phyloP scores from a whole-genome alignment of 2,888 invertebrate genomes.

The Zaprionus obscuricornis region DNA sequence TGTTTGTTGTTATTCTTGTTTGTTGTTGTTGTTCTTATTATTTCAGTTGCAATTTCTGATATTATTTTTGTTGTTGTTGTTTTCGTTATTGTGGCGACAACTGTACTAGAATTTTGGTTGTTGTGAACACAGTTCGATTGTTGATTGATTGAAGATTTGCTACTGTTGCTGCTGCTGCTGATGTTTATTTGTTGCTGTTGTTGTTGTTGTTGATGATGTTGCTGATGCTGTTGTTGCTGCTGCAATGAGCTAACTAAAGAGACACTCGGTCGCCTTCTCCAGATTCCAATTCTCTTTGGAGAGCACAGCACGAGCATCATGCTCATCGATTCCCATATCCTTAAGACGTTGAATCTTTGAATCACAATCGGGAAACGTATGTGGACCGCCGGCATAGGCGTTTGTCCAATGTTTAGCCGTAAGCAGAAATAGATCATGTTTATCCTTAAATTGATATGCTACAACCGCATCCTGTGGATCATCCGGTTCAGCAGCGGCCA shows the following conservation, averaged over 20 bases:
- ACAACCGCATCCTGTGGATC: conserved; percentile 99
- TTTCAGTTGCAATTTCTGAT: conserved; percentile 16
- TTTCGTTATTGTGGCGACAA: no score
- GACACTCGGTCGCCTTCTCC: conserved; percentile 94
- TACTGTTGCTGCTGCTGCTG: conserved; percentile 18
- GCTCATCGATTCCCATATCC: conserved; percentile 97
- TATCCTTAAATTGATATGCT: conserved; percentile 97
- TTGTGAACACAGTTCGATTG: no score
- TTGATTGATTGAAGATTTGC: no score
- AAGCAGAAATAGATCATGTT: conserved; percentile 91
- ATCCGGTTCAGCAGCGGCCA: conserved; percentile 96
- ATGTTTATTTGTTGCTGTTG: conserved; percentile 11
- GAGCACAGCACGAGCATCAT: conserved; percentile 93
- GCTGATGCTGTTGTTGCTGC: conserved; percentile 10
- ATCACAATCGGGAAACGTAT: conserved; percentile 91
- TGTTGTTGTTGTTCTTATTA: conserved; percentile 1
- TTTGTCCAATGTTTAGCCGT: conserved; percentile 99
- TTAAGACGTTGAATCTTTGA: conserved; percentile 93
- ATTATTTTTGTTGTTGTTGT: conserved; percentile 15
- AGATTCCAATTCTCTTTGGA: conserved; percentile 97
- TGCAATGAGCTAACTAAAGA: conserved; percentile 89
- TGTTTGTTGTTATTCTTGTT: conserved; percentile 4
- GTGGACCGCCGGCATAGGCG: conserved; percentile 94
- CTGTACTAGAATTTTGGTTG: no score
- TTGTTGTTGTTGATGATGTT: conserved; percentile 7